These are phyloP conservation scores for Orthonychiurus folsomi DNA, from an alignment of 2,888 invertebrate genomes.

Conservation along the genomic window DNA sequence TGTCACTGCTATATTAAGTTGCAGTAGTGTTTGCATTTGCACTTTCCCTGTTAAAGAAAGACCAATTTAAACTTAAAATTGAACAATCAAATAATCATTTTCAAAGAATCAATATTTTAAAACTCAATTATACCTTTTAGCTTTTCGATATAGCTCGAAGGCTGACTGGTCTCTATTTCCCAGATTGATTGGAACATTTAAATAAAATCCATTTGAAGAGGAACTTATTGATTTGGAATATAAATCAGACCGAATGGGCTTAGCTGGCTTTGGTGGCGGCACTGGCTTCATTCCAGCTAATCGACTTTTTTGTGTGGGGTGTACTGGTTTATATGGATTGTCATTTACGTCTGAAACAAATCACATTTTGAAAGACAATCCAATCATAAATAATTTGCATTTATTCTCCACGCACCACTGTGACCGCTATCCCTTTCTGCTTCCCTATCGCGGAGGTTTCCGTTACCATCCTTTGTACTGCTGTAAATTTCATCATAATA, in stretches of 20 bases:
- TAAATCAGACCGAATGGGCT: conserved; percentile 3
- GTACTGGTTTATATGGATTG: conserved; percentile 20
- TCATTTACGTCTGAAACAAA: not conserved
- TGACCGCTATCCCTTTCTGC: too few species aligned
- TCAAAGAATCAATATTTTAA: not conserved
- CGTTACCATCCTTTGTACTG: conserved; percentile 4
- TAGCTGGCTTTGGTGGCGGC: conserved; percentile 73
- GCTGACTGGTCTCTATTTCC: conserved; percentile 5
- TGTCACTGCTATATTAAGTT: too few species aligned
- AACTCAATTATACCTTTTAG: not conserved
- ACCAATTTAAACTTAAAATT: too few species aligned
- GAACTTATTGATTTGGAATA: not conserved
- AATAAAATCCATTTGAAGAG: conserved; percentile 4
- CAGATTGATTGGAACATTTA: conserved; percentile 8
- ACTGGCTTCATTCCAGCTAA: conserved; percentile 52
- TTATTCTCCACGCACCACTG: too few species aligned
- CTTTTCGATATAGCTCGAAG: conserved; percentile 3
- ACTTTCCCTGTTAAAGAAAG: not conserved
- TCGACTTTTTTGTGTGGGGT: not conserved
- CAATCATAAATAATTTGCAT: too few species aligned
- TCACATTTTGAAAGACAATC: too few species aligned
- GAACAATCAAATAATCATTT: too few species aligned
- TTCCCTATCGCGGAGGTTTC: too few species aligned
- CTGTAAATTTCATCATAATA: conserved; percentile 3
- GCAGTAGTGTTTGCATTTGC: not conserved